Conservation (phyloP, 2,888 invertebrate genomes). For the Biston stratarius region DNA sequence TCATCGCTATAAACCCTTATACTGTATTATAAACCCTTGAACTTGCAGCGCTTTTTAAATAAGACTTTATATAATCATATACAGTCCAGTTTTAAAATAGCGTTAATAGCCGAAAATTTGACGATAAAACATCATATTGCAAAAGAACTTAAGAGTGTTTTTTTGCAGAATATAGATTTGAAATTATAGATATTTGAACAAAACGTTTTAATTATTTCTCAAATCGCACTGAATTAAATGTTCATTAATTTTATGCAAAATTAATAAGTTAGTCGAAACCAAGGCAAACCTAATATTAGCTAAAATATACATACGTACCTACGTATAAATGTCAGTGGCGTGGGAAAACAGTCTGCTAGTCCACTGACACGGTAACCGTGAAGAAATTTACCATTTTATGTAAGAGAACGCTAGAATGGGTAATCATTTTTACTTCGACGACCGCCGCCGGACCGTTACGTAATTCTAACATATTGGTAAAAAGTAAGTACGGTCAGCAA, state of each 20-base stretch:
- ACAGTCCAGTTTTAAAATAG: too few species aligned
- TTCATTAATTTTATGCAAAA: not conserved
- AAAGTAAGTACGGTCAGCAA: slow-evolving; percentile 13
- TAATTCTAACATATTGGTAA: slow-evolving; percentile 18
- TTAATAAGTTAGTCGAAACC: not conserved
- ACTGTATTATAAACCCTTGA: too few species aligned
- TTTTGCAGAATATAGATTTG: too few species aligned
- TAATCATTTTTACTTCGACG: slow-evolving; percentile 1
- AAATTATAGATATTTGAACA: too few species aligned
- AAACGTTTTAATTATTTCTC: too few species aligned
- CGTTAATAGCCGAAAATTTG: too few species aligned
- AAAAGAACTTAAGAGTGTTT: too few species aligned
- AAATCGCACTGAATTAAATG: not conserved
- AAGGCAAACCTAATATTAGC: not conserved
- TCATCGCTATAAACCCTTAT: too few species aligned
- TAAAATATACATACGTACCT: not conserved
- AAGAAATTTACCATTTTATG: slow-evolving; percentile 17
- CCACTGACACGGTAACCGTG: slow-evolving; percentile 15
- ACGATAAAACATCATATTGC: too few species aligned
- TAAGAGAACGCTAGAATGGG: slow-evolving; percentile 11
- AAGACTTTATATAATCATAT: too few species aligned
- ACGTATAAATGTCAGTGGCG: slow-evolving; percentile 1
- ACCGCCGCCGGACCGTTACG: slow-evolving; percentile 12
- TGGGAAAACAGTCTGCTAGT: not conserved
- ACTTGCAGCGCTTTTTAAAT: too few species aligned